phyloP scores from a whole-genome alignment of 2,888 invertebrate species.

The Ornithoptera alexandrae region DNA sequence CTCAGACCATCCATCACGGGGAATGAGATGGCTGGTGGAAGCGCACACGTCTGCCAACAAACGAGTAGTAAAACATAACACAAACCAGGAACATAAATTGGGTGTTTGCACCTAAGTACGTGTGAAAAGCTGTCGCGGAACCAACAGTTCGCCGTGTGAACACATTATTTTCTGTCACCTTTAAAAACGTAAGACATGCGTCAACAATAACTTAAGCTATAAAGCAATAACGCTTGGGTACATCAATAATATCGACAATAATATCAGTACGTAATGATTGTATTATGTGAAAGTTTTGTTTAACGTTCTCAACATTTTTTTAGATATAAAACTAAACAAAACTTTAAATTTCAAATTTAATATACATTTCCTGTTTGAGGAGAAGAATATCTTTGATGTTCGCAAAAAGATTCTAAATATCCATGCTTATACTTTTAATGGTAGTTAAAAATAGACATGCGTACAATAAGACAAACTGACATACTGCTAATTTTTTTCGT shows the following conservation, averaged over 20 bases:
- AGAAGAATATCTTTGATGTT: too few relatives aligned
- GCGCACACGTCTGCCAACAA: conserved; percentile 23
- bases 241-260: neutral
- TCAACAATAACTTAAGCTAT: neutral
- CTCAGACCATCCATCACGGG: conserved; percentile 53
- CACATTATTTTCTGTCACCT: neutral
- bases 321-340: too few relatives aligned
- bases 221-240: neutral
- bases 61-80: conserved; percentile 39
- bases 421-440: too few relatives aligned
- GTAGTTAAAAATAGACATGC: too few relatives aligned
- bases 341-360: too few relatives aligned
- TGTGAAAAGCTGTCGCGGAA: conserved; percentile 17
- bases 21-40: conserved; percentile 49
- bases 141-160: conserved; percentile 12
- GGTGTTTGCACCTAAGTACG: conserved; percentile 41
- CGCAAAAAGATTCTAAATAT: too few relatives aligned
- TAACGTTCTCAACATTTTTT: too few relatives aligned
- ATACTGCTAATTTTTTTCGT: too few relatives aligned
- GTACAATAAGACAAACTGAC: too few relatives aligned
- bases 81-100: conserved; percentile 47
- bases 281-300: too few relatives aligned
- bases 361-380: too few relatives aligned
- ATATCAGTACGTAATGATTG: too few relatives aligned
- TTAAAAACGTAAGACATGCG: neutral